A percentile compares a stretch with the other conserved stretches of the same genome.
Evolutionary conservation across 2,113 vertebrate species (phyloP).

Genomic region (Cisticola juncidis): DNA sequence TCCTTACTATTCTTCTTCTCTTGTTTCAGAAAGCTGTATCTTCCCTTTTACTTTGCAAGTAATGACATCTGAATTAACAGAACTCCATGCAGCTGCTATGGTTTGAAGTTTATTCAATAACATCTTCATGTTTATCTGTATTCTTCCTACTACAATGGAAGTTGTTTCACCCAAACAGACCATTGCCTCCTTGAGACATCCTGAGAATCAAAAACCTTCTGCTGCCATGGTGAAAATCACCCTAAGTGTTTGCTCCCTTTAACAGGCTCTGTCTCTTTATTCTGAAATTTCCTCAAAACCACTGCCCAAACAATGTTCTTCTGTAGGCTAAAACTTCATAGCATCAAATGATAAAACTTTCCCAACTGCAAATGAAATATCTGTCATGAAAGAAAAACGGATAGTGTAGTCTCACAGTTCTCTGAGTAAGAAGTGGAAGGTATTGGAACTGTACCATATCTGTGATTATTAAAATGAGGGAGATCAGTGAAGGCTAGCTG

Average conservation of each 20-base stretch:
- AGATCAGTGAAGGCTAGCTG: not conserved
- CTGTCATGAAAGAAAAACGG: not conserved
- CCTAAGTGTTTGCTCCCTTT: not conserved
- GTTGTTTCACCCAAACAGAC: not conserved
- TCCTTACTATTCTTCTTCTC: slow-evolving; percentile 20
- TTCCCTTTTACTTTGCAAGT: not conserved
- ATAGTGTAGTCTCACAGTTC: not conserved
- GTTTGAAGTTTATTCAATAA: slow-evolving; percentile 5
- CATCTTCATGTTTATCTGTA: not conserved
- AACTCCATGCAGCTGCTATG: not conserved
- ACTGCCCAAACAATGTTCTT: not conserved
- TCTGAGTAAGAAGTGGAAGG: not conserved
- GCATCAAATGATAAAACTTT: not conserved
- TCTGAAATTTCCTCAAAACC: not conserved
- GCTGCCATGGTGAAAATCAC: not conserved
- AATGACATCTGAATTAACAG: not conserved
- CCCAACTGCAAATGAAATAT: not conserved
- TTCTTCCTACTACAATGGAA: not conserved
- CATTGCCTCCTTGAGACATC: not conserved
- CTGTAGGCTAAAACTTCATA: not conserved
- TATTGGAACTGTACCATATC: not conserved
- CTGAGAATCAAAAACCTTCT: not conserved
- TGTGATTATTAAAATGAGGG: not conserved
- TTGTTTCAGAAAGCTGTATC: slow-evolving; percentile 23
- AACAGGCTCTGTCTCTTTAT: not conserved